Evolutionary conservation across 2,888 invertebrate species (phyloP).

Genomic region (Galeruca laticollis): DNA sequence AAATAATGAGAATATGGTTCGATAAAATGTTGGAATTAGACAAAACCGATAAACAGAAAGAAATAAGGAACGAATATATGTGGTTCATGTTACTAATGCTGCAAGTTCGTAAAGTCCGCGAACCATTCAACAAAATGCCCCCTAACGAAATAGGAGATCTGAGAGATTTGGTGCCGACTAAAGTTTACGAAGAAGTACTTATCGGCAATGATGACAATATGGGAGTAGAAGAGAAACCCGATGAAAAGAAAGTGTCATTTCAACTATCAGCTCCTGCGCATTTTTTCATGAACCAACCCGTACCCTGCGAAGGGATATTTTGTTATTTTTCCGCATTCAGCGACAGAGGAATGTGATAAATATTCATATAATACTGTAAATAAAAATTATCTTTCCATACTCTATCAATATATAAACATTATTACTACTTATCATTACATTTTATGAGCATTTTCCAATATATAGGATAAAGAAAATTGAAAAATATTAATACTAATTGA

Average conservation of each 20-base stretch:
- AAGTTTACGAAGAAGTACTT: slow-evolving; percentile 53
- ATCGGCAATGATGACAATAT: slow-evolving; percentile 53
- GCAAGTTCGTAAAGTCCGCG: slow-evolving; percentile 64
- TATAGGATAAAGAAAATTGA: too few species aligned
- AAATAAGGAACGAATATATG: slow-evolving; percentile 66
- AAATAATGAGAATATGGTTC: slow-evolving; percentile 62
- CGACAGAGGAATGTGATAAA: slow-evolving; percentile 42
- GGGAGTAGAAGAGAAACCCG: slow-evolving; percentile 44
- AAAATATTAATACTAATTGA: too few species aligned
- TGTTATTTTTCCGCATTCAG: slow-evolving; percentile 56
- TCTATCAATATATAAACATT: too few species aligned
- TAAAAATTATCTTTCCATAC: too few species aligned
- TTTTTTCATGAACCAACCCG: slow-evolving; percentile 51
- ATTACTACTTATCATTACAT: too few species aligned
- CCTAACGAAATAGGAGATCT: slow-evolving; percentile 60
- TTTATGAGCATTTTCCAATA: too few species aligned
- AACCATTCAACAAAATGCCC: slow-evolving; percentile 63
- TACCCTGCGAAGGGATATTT: slow-evolving; percentile 52
- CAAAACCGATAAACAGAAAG: slow-evolving; percentile 55
- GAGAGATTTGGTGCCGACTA: slow-evolving; percentile 54
- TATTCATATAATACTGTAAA: background rate
- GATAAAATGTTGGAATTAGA: slow-evolving; percentile 61
- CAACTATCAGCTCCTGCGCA: slow-evolving; percentile 48
- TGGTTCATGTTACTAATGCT: slow-evolving; percentile 66
- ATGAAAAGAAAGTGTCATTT: slow-evolving; percentile 39